These are phyloP conservation scores for Tachina lurida DNA, from an alignment of 2,888 invertebrate genomes.

Conservation along the genomic window DNA sequence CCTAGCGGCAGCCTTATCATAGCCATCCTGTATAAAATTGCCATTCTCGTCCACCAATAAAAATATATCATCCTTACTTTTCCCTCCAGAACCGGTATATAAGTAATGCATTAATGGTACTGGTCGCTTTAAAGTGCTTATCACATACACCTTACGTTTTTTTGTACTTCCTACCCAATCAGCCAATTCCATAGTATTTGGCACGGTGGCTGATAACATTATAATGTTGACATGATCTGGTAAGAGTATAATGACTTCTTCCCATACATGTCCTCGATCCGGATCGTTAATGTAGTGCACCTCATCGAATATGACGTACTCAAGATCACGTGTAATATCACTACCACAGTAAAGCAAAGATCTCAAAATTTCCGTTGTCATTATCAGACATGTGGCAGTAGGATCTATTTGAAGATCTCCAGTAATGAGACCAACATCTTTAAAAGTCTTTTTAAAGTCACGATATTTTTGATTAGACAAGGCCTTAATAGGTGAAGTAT, in stretches of 20 bases:
- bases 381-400: conserved; percentile 96
- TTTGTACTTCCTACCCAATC: conserved; percentile 95
- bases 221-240: conserved; percentile 98
- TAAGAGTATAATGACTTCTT: conserved; percentile 97
- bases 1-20: conserved; percentile 84
- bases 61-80: conserved; percentile 88
- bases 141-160: conserved; percentile 94
- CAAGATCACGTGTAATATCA: conserved; percentile 96
- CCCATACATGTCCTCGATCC: conserved; percentile 99
- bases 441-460: conserved; percentile 96
- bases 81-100: conserved; percentile 91
- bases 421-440: conserved; percentile 96
- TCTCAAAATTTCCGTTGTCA: conserved; percentile 99
- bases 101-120: conserved; percentile 97
- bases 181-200: conserved; percentile 98
- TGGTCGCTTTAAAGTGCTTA: conserved; percentile 95
- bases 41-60: conserved; percentile 91
- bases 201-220: conserved; percentile 98
- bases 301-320: conserved; percentile 99
- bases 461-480: conserved; percentile 99
- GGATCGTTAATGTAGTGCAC: conserved; percentile 99
- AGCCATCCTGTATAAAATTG: conserved; percentile 87
- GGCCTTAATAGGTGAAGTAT: conserved; percentile 99
- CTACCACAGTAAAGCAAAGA: conserved; percentile 98
- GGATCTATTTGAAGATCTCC: conserved; percentile 98